Conservation (phyloP, 2,888 invertebrate species). For the Eumerus sabulonum region DNA sequence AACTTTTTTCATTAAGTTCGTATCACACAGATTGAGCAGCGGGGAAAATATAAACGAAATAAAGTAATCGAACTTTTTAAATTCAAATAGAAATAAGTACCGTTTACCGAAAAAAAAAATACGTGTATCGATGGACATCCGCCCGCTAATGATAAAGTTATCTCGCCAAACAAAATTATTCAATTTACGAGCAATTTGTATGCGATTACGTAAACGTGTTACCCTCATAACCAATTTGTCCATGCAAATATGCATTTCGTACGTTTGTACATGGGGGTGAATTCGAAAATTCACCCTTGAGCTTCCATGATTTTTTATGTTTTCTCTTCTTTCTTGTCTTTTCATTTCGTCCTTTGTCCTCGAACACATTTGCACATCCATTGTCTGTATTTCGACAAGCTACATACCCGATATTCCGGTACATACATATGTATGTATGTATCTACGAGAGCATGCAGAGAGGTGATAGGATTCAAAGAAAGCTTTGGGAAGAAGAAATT, state of each 20-base stretch:
- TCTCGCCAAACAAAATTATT: slow-evolving; percentile 18
- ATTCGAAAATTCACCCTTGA: background rate
- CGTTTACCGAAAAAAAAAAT: background rate
- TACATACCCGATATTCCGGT: background rate
- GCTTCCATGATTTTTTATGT: background rate
- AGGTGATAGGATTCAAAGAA: slow-evolving; percentile 18
- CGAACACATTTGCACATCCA: slow-evolving; percentile 25
- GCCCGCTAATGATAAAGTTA: slow-evolving; percentile 15
- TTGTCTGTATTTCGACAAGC: slow-evolving; percentile 36
- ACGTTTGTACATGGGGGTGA: background rate
- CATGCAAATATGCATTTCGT: slow-evolving; percentile 43
- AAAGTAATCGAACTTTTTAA: slow-evolving; percentile 24
- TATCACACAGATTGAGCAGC: background rate
- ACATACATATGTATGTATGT: background rate
- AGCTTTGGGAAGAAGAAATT: no score
- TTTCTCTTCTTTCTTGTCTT: slow-evolving; percentile 11
- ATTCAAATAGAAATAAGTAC: slow-evolving; percentile 21
- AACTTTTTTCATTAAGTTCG: slow-evolving; percentile 47
- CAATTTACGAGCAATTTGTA: slow-evolving; percentile 50
- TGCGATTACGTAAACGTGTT: slow-evolving; percentile 46
- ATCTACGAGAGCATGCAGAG: slow-evolving; percentile 1
- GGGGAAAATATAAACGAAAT: slow-evolving; percentile 7
- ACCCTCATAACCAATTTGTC: slow-evolving; percentile 44
- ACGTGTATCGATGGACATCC: background rate
- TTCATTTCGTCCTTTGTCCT: background rate